phyloP scores from a whole-genome alignment of 2,113 vertebrate species.

The Pseudolaguvia tuberculata region DNA sequence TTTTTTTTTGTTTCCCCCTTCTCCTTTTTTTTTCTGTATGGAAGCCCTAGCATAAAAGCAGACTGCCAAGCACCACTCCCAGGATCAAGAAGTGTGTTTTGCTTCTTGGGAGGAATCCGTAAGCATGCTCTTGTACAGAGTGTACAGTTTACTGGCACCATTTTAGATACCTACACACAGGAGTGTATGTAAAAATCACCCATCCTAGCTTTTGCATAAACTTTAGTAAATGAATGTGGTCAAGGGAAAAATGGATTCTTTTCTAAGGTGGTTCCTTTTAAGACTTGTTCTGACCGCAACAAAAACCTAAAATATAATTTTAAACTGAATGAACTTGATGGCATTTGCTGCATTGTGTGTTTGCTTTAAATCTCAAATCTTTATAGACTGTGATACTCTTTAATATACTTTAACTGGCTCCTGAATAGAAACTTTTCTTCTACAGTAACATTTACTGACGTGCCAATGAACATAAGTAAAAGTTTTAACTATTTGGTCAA shows the following conservation, averaged over 20 bases:
- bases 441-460: not conserved
- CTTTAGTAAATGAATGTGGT: too few species aligned
- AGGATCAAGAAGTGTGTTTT: conserved; percentile 39
- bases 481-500: too few species aligned
- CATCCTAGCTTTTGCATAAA: conserved; percentile 2
- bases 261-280: too few species aligned
- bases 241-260: too few species aligned
- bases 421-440: not conserved
- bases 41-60: conserved; percentile 14
- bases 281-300: too few species aligned
- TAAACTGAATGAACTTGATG: too few species aligned
- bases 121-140: conserved; percentile 10
- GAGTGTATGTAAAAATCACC: too few species aligned
- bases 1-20: too few species aligned
- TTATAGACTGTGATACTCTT: not conserved
- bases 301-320: too few species aligned
- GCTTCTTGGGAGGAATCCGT: conserved; percentile 28
- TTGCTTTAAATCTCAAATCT: not conserved
- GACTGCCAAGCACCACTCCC: conserved; percentile 34
- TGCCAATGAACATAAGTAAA: too few species aligned
- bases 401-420: not conserved
- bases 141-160: not conserved
- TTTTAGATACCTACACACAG: not conserved
- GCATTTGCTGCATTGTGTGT: not conserved
- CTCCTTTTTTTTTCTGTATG: conserved; percentile 1